phyloP scores from a whole-genome alignment of 1,140 invertebrate species.

The Homalodisca vitripennis region DNA sequence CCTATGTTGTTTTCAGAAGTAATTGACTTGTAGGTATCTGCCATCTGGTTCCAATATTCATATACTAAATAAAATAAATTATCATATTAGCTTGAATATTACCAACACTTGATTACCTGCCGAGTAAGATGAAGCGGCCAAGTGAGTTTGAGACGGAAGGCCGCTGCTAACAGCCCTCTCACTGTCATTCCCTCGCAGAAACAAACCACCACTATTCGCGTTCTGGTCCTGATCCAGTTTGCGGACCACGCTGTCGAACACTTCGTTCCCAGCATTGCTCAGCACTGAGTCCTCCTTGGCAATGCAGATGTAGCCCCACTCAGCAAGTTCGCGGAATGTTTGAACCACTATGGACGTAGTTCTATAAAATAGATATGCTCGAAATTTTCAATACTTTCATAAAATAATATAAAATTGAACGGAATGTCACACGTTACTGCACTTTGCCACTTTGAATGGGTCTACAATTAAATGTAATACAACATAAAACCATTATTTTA shows the following conservation, averaged over 20 bases:
- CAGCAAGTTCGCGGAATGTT: slow-evolving; percentile 66
- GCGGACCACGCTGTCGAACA: slow-evolving; percentile 60
- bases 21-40: no score
- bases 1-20: no score
- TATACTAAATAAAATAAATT: no score
- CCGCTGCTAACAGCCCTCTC: slow-evolving; percentile 55
- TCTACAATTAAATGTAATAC: no score
- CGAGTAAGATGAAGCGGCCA: slow-evolving; percentile 61
- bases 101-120: slow-evolving; percentile 27
- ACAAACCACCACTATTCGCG: slow-evolving; percentile 72
- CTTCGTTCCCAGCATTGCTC: slow-evolving; percentile 60
- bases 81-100: no score
- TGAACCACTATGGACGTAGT: slow-evolving; percentile 80
- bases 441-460: no score
- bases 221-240: slow-evolving; percentile 58
- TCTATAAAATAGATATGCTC: slow-evolving; percentile 69
- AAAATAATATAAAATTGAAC: no score
- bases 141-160: slow-evolving; percentile 54
- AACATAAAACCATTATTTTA: no score
- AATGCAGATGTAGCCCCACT: slow-evolving; percentile 68
- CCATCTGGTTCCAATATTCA: no score
- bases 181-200: slow-evolving; percentile 81
- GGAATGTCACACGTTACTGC: no score
- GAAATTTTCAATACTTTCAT: no score
- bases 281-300: slow-evolving; percentile 67